phyloP scores from a whole-genome alignment of 2,113 vertebrate genomes.

The Anolis sagrei region DNA sequence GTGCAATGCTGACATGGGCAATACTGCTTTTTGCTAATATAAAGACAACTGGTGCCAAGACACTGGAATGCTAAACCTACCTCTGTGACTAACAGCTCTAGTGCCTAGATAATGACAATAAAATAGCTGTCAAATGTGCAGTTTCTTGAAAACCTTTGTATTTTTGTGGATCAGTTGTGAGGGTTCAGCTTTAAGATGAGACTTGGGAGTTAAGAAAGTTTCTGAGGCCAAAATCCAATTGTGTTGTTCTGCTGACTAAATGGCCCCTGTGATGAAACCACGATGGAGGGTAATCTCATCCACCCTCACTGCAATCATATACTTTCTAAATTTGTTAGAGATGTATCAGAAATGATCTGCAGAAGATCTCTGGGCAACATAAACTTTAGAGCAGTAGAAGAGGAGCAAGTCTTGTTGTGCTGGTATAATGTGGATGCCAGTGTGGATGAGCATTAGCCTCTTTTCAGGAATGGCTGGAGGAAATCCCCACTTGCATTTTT shows the following conservation, averaged over 20 bases:
- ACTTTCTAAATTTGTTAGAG: background rate
- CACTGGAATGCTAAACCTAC: fast-evolving
- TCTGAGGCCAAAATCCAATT: background rate
- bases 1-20: constrained; percentile 40
- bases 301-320: too few relatives aligned
- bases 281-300: too few relatives aligned
- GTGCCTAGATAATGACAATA: constrained; percentile 30
- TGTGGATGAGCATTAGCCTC: background rate
- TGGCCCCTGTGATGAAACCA: too few relatives aligned
- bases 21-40: constrained; percentile 38
- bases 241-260: background rate
- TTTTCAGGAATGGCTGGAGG: too few relatives aligned
- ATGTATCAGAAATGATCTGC: background rate
- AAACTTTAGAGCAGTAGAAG: background rate
- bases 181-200: background rate
- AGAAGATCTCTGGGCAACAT: background rate
- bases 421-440: too few relatives aligned
- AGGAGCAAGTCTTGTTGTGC: background rate
- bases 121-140: constrained; percentile 20
- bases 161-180: background rate
- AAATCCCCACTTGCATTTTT: too few relatives aligned
- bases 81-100: background rate
- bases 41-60: constrained; percentile 8
- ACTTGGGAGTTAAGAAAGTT: background rate
- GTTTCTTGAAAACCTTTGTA: background rate